These are phyloP conservation scores for Oxyscelio sp. DNA, from an alignment of 2,888 invertebrate species.

Conservation along the genomic window DNA sequence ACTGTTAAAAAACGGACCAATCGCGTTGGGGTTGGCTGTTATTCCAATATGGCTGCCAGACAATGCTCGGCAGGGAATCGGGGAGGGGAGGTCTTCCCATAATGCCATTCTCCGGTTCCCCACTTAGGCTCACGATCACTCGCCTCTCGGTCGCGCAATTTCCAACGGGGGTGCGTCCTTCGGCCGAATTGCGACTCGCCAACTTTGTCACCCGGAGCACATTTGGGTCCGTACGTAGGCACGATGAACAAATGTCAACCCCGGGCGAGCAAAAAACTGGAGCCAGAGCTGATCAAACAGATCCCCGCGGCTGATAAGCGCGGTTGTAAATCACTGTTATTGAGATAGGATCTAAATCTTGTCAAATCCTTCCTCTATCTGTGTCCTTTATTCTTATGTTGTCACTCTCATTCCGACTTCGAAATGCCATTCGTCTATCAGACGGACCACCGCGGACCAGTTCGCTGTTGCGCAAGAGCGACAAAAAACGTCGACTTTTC, in stretches of 20 bases:
- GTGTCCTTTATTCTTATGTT: slow-evolving; percentile 85
- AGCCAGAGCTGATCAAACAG: slow-evolving; percentile 39
- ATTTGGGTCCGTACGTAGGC: slow-evolving; percentile 5
- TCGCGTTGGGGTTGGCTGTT: slow-evolving; percentile 85
- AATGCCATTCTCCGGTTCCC: slow-evolving; percentile 87
- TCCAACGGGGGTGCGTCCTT: slow-evolving; percentile 77
- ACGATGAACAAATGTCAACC: slow-evolving; percentile 24
- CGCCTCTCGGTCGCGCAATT: slow-evolving; percentile 73
- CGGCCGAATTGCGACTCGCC: not conserved
- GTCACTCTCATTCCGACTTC: slow-evolving; percentile 79
- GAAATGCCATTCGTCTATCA: slow-evolving; percentile 47
- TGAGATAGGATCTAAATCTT: slow-evolving; percentile 86
- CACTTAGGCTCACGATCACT: slow-evolving; percentile 83
- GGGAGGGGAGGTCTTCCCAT: slow-evolving; percentile 84
- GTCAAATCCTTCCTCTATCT: slow-evolving; percentile 84
- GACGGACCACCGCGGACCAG: slow-evolving; percentile 38
- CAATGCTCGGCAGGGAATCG: slow-evolving; percentile 83
- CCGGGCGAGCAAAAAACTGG: slow-evolving; percentile 1
- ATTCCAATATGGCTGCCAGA: slow-evolving; percentile 87
- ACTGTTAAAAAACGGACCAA: slow-evolving; percentile 86
- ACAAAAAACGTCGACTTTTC: no score
- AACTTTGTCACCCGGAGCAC: slow-evolving; percentile 3
- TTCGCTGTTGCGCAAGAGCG: slow-evolving; percentile 31
- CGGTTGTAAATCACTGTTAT: slow-evolving; percentile 79
- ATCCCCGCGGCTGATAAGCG: slow-evolving; percentile 60